Conservation (phyloP, 2,113 vertebrate genomes). For the Sphyrna mokarran region DNA sequence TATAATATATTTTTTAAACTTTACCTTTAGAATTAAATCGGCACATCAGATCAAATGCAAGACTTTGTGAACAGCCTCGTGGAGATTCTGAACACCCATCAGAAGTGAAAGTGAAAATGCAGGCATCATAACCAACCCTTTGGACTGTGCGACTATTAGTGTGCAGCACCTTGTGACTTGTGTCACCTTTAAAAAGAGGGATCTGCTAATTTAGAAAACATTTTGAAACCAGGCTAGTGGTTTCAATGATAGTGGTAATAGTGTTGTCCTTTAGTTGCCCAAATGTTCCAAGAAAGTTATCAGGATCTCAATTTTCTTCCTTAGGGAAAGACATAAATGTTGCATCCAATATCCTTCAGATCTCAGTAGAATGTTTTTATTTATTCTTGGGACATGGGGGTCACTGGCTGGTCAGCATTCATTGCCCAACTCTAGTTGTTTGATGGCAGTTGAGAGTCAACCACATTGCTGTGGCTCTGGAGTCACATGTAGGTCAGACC, state of each 20-base stretch:
- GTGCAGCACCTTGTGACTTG: background rate
- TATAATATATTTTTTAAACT: background rate
- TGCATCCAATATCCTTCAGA: background rate
- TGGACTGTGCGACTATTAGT: background rate
- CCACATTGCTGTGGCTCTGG: no score
- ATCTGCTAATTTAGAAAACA: background rate
- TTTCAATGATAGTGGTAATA: background rate
- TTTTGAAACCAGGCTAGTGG: background rate
- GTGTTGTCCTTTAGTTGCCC: background rate
- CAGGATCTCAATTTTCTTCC: background rate
- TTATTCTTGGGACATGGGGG: no score
- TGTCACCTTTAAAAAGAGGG: background rate
- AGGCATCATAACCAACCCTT: background rate
- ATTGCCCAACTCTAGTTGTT: no score
- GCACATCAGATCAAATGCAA: background rate
- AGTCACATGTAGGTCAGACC: no score
- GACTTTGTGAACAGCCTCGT: background rate
- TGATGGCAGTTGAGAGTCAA: no score
- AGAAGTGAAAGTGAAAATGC: constrained; percentile 30
- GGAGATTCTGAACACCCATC: background rate
- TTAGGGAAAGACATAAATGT: background rate
- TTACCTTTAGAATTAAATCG: background rate
- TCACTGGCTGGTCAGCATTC: no score
- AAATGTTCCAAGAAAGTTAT: background rate
- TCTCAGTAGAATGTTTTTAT: background rate